Conservation (phyloP, 2,113 vertebrate genomes). For the Xiphophorus couchianus region DNA sequence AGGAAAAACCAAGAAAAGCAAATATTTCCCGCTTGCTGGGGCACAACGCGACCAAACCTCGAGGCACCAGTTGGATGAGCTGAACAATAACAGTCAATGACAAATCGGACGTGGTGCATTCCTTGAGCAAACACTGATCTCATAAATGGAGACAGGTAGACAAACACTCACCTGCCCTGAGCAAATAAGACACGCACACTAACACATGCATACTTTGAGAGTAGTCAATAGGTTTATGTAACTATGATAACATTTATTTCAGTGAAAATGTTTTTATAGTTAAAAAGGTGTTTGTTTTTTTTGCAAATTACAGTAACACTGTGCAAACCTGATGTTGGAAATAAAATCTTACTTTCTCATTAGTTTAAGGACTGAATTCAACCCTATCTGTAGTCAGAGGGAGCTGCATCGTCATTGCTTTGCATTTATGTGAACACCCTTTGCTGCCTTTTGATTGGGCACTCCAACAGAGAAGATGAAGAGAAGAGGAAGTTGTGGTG, state of each 20-base stretch:
- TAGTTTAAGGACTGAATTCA: background rate
- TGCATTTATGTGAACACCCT: slow-evolving; percentile 56
- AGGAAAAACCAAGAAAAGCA: slow-evolving; percentile 44
- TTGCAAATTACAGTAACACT: background rate
- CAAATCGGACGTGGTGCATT: slow-evolving; percentile 73
- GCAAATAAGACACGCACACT: slow-evolving; percentile 60
- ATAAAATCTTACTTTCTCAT: background rate
- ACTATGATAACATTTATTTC: background rate
- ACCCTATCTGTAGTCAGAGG: slow-evolving; percentile 20
- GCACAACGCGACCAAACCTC: slow-evolving; percentile 44
- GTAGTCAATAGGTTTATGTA: slow-evolving; percentile 33
- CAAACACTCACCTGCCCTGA: slow-evolving; percentile 78
- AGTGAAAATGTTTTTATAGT: background rate
- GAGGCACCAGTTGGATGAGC: slow-evolving; percentile 62
- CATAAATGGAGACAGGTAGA: slow-evolving; percentile 66
- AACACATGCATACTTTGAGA: slow-evolving; percentile 25
- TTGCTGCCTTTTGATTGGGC: slow-evolving; percentile 51
- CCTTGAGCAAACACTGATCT: slow-evolving; percentile 70
- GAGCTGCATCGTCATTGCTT: slow-evolving; percentile 32
- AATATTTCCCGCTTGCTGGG: slow-evolving; percentile 61
- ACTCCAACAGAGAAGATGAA: slow-evolving; percentile 17
- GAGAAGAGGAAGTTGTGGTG: slow-evolving; percentile 34
- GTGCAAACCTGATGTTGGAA: background rate
- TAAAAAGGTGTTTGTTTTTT: background rate
- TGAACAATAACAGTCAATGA: slow-evolving; percentile 68